Evolutionary conservation across 2,888 invertebrate genomes (phyloP).

Genomic region (Microplitis manilae): DNA sequence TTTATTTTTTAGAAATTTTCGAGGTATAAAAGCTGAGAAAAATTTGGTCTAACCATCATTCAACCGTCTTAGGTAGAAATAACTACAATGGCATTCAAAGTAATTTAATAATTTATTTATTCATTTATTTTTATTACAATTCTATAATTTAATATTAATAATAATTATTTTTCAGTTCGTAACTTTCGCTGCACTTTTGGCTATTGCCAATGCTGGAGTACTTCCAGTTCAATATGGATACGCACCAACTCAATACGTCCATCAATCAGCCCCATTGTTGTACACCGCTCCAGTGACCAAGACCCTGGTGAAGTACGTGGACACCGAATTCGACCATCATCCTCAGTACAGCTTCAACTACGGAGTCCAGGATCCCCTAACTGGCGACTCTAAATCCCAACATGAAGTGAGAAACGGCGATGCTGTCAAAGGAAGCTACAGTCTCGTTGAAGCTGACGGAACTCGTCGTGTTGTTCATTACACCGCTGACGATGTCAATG

Average conservation of each 20-base stretch:
- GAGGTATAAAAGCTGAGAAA: constrained; percentile 21
- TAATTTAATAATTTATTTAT: background rate
- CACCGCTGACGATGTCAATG: constrained; percentile 55
- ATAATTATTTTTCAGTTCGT: constrained; percentile 21
- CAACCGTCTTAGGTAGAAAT: background rate
- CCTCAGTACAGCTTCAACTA: constrained; percentile 41
- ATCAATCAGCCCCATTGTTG: constrained; percentile 39
- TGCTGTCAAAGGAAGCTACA: constrained; percentile 48
- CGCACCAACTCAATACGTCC: constrained; percentile 21
- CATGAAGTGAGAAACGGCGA: constrained; percentile 49
- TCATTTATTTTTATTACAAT: background rate
- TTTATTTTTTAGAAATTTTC: background rate
- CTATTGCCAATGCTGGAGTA: constrained; percentile 43
- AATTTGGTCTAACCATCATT: constrained; percentile 21
- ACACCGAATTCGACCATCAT: constrained; percentile 41
- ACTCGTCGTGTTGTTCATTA: constrained; percentile 57
- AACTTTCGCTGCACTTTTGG: constrained; percentile 30
- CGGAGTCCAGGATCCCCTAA: constrained; percentile 38
- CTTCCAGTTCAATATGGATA: constrained; percentile 36
- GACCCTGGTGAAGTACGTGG: constrained; percentile 30
- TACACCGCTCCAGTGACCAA: constrained; percentile 42
- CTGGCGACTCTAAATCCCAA: constrained; percentile 49
- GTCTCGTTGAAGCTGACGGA: constrained; percentile 48
- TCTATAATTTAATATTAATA: background rate
- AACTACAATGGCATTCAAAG: constrained; percentile 29